Conservation (phyloP, 2,113 vertebrate species). For the Xiphophorus maculatus region DNA sequence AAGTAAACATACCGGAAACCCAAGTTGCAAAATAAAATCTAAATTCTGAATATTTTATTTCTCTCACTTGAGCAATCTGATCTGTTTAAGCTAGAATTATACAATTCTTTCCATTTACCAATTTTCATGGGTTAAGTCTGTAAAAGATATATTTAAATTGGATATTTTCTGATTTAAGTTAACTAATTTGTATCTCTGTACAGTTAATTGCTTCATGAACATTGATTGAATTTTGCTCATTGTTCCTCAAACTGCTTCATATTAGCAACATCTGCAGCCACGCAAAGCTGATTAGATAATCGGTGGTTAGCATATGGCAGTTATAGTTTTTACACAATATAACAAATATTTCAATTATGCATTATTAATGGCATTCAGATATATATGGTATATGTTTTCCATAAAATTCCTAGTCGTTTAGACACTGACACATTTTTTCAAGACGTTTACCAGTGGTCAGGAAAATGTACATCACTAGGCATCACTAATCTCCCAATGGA, state of each 20-base stretch:
- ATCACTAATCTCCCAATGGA: conserved; percentile 51
- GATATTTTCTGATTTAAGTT: no score
- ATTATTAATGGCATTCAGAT: not conserved
- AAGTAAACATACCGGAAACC: not conserved
- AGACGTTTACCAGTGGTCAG: conserved; percentile 3
- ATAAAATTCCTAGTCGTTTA: not conserved
- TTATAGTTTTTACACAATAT: not conserved
- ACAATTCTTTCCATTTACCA: not conserved
- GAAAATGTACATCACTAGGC: conserved; percentile 10
- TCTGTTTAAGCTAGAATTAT: not conserved
- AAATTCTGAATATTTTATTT: not conserved
- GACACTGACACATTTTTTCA: conserved; percentile 1
- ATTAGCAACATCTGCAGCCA: not conserved
- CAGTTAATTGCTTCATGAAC: not conserved
- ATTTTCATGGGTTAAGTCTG: not conserved
- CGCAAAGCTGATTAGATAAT: conserved; percentile 2
- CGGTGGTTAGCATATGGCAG: not conserved
- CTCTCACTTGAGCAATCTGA: not conserved
- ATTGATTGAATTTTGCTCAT: not conserved
- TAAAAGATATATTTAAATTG: no score
- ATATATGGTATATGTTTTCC: not conserved
- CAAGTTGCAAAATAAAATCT: not conserved
- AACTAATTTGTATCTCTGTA: not conserved
- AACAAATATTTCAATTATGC: not conserved
- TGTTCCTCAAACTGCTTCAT: not conserved